These are phyloP conservation scores for Tetranychus urticae DNA, from an alignment of 1,140 invertebrate species.

Conservation along the genomic window DNA sequence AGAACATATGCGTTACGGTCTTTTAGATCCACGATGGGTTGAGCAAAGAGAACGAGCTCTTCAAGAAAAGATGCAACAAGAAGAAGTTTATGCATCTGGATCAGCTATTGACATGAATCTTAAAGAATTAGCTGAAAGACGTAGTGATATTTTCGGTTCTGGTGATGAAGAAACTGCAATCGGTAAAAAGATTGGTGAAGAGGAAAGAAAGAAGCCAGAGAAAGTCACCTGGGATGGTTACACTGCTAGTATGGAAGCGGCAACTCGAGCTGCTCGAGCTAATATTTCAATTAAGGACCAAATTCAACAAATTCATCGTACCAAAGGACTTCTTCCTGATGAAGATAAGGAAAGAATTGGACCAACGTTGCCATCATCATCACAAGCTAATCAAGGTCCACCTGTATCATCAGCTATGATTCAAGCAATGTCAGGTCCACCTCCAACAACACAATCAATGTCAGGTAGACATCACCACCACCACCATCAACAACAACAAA, in stretches of 20 bases:
- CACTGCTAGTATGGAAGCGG: conserved; percentile 73
- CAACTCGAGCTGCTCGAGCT: conserved; percentile 65
- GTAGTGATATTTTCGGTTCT: conserved; percentile 98
- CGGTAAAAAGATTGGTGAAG: conserved; percentile 88
- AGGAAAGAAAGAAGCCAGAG: conserved; percentile 63
- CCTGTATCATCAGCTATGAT: conserved; percentile 8
- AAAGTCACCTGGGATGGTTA: conserved; percentile 96
- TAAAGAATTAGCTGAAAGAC: conserved; percentile 81
- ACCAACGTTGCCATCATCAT: conserved; percentile 17
- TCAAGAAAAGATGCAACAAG: conserved; percentile 54
- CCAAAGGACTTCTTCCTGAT: conserved; percentile 72
- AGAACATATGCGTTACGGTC: conserved; percentile 69
- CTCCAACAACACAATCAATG: not conserved
- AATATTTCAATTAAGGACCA: conserved; percentile 91
- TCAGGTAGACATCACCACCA: not conserved
- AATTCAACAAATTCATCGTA: conserved; percentile 84
- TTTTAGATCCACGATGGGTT: conserved; percentile 91
- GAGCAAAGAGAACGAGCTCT: conserved; percentile 77
- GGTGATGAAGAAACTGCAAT: conserved; percentile 95
- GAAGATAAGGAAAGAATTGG: conserved; percentile 60
- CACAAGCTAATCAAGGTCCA: conserved; percentile 5
- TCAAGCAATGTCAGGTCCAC: conserved; percentile 1
- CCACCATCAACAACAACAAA: not conserved
- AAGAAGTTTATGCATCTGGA: conserved; percentile 60
- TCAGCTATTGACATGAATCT: conserved; percentile 82